A percentile compares a stretch with the other conserved stretches of the same genome.
These are phyloP conservation scores for Scortum barcoo DNA, from an alignment of 2,113 vertebrate genomes.

Conservation along the genomic window DNA sequence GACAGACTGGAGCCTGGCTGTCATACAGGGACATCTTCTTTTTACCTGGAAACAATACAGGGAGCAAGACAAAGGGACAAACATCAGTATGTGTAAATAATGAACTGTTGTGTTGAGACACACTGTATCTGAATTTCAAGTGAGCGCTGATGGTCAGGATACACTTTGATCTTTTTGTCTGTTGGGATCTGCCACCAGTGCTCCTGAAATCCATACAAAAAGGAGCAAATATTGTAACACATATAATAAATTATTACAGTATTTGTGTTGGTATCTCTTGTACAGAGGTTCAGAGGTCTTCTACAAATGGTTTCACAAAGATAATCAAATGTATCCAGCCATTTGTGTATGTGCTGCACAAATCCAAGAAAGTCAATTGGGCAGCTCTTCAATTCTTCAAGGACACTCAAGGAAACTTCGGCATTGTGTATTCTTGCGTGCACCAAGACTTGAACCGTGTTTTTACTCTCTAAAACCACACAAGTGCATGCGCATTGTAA, in stretches of 20 bases:
- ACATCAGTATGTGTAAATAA: background rate
- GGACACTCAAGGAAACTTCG: constrained; percentile 4
- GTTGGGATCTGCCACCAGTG: background rate
- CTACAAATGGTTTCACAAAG: background rate
- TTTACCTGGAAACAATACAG: constrained; percentile 88
- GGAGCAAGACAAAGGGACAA: background rate
- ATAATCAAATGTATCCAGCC: background rate
- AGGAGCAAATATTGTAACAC: background rate
- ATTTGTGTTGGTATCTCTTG: too few species aligned
- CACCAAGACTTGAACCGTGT: too few species aligned
- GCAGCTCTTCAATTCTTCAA: background rate
- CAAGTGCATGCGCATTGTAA: constrained; percentile 19
- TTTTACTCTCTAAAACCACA: constrained; percentile 1
- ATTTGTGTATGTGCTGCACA: background rate
- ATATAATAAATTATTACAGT: background rate
- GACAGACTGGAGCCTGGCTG: constrained; percentile 97
- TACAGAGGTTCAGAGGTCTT: background rate
- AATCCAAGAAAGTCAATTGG: background rate
- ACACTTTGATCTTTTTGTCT: background rate
- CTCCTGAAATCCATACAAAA: background rate
- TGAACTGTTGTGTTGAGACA: background rate
- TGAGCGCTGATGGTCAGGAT: background rate
- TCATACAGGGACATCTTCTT: constrained; percentile 96
- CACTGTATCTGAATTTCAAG: background rate
- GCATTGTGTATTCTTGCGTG: background rate